phyloP scores from a whole-genome alignment of 2,113 vertebrate genomes.

The Pteropus alecto region DNA sequence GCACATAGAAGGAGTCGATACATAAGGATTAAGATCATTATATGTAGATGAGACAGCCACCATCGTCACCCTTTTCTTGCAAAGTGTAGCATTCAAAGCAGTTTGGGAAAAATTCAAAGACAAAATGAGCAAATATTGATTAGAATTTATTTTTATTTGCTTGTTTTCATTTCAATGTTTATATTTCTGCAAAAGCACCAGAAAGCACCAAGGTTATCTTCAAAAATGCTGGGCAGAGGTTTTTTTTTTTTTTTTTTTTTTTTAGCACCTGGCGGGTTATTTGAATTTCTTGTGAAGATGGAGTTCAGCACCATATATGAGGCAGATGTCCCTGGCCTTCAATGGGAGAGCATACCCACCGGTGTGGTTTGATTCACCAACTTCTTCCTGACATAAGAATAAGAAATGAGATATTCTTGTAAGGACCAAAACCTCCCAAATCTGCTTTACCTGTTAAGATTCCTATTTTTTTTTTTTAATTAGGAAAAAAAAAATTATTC shows the following conservation, averaged over 20 bases:
- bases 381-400: slow-evolving; percentile 27
- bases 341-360: background rate
- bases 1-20: background rate
- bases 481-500: background rate
- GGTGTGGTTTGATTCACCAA: background rate
- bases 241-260: background rate
- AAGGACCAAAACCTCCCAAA: background rate
- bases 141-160: slow-evolving; percentile 38
- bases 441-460: background rate
- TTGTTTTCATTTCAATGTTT: slow-evolving; percentile 38
- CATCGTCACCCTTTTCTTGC: background rate
- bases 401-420: background rate
- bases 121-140: background rate
- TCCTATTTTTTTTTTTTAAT: background rate
- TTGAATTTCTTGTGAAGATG: background rate
- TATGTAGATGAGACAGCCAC: background rate
- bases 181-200: slow-evolving; percentile 52
- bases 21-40: background rate
- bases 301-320: slow-evolving; percentile 46
- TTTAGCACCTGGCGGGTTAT: no score
- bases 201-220: slow-evolving; percentile 58
- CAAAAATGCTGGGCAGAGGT: slow-evolving; percentile 24
- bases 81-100: background rate
- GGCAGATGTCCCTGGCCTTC: background rate
- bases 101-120: slow-evolving; percentile 10